These are phyloP conservation scores for Paedocypris sp. DNA, from an alignment of 2,113 vertebrate genomes.

Conservation along the genomic window DNA sequence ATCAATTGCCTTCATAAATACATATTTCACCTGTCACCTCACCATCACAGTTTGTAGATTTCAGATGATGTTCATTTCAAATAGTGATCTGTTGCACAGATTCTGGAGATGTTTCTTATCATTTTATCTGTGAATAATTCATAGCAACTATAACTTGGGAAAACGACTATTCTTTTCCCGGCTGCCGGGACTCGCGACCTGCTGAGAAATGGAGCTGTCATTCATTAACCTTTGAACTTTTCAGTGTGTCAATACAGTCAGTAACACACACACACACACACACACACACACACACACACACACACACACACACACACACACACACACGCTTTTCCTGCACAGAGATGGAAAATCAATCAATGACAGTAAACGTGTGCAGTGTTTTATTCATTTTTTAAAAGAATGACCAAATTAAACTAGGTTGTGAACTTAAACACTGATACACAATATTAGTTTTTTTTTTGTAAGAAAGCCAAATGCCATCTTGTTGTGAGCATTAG, in stretches of 20 bases:
- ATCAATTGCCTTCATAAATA: slow-evolving; percentile 11
- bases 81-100: no score
- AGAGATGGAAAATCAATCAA: slow-evolving; percentile 43
- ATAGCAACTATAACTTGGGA: no score
- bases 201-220: slow-evolving; percentile 57
- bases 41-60: not conserved
- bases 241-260: slow-evolving; percentile 48
- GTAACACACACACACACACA: slow-evolving; percentile 8
- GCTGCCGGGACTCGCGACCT: slow-evolving; percentile 46
- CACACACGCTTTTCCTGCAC: slow-evolving; percentile 22
- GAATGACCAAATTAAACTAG: no score
- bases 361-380: slow-evolving; percentile 23
- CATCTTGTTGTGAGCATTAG: no score
- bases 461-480: slow-evolving; percentile 70
- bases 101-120: no score
- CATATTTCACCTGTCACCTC: not conserved
- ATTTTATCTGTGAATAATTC: no score
- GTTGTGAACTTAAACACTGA: no score
- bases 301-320: not conserved
- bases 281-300: no score
- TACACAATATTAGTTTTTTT: slow-evolving; percentile 53
- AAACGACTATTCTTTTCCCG: slow-evolving; percentile 60
- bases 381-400: no score
- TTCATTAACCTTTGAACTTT: slow-evolving; percentile 66
- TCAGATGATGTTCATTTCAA: no score